Base-by-base conservation (phyloP, 2,113 vertebrate genomes). In the Melanerpes formicivorus region DNA sequence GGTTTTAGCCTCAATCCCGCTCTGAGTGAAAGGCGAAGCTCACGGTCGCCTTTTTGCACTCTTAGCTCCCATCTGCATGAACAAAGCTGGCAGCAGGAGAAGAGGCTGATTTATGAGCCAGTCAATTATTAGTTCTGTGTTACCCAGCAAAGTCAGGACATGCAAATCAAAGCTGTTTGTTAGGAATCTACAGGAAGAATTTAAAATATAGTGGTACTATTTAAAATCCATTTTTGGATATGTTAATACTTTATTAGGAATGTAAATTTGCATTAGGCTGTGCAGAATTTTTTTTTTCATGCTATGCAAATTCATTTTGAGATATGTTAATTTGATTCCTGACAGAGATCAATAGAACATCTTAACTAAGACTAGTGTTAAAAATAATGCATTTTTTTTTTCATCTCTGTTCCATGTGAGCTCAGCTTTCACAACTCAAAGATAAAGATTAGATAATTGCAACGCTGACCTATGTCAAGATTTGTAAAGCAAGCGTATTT, bases 81-180 rank as follows among this genome's bases (percentile, higher is more conserved):
- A 7, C 71, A 81, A 87, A 87, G 65, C 60, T 67, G 71, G 74
- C 59, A 71, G 75, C 77, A 87, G 69, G 54, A 84, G 55, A 37
- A 95, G 93, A 85, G 40, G 29, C 18, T 87, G 70, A 95, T 89
- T 91, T 93, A 69, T 26, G 80, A 90, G 80, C 19, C 71, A 50
- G 34, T 48, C 74, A 80, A 42, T 88, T 71, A 50, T 90, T 84
- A 73, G 62, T 66, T 78, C 73, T 80, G 4, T 40, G 32, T 73
- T 90, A 46, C 62, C 30, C 10, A 54, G 80, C 93, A 96, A 97
- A 90, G 95, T 97, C 95, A 96, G 87, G 95, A 95, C 94, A 96
- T 95, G 95, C 87, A 96, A 96, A 96, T 97, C 67, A 88, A 94
- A 92, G 77, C 23, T 93, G 83, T 95, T 96, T 91, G 73, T 85